Conservation (phyloP, 2,797 vertebrate genomes). For the Furcifer pardalis region DNA sequence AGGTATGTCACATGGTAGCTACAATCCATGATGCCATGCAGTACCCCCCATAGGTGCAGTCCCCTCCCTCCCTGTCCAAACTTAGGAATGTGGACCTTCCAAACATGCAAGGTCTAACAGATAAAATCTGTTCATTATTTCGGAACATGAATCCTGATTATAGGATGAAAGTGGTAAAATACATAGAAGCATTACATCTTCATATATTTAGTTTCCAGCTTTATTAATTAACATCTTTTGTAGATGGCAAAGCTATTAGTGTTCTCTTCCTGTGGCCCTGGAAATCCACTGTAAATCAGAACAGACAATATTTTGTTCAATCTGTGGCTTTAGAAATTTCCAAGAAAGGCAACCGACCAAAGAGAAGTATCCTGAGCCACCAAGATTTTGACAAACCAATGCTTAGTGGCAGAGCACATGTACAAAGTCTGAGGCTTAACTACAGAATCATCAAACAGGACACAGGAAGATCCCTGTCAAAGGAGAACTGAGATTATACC, state of each 20-base stretch:
- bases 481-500: too few species aligned
- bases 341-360: not conserved
- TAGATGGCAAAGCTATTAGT: not conserved
- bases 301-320: not conserved
- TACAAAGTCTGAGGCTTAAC: not conserved
- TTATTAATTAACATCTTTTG: not conserved
- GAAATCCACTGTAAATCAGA: not conserved
- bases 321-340: not conserved
- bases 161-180: not conserved
- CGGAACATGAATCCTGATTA: not conserved
- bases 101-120: not conserved
- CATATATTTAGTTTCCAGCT: not conserved
- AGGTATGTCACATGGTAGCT: too few species aligned
- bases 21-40: too few species aligned
- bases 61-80: too few species aligned
- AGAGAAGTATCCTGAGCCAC: not conserved
- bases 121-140: not conserved
- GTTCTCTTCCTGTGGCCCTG: not conserved
- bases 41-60: too few species aligned
- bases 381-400: not conserved
- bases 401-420: not conserved
- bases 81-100: not conserved
- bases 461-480: not conserved
- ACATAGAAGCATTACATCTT: not conserved
- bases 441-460: not conserved